Percentiles rank a stretch among this genome's conserved stretches.
phyloP scores from a whole-genome alignment of 2,888 invertebrate genomes.

The Osedax fenrisi region DNA sequence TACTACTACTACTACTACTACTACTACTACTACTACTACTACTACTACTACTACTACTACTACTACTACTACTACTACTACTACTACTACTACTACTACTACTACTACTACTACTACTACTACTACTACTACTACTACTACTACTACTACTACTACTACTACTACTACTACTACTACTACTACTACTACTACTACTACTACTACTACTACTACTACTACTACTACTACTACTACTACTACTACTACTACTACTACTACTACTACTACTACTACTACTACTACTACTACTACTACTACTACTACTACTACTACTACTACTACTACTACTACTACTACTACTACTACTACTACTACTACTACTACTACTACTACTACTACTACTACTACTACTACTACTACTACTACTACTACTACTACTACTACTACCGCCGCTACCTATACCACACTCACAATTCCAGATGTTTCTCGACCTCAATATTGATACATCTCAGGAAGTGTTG shows the following conservation, averaged over 20 bases:
- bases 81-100: conserved; percentile 21
- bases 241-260: conserved; percentile 26
- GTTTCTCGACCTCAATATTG: background rate
- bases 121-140: conserved; percentile 4
- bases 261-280: conserved; percentile 17
- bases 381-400: conserved; percentile 9
- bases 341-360: conserved; percentile 4
- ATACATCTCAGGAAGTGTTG: background rate
- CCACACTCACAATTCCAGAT: background rate
- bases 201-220: conserved; percentile 25
- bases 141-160: background rate
- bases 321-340: background rate
- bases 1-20: conserved; percentile 13
- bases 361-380: conserved; percentile 9
- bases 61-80: conserved; percentile 10
- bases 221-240: conserved; percentile 28
- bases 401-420: conserved; percentile 9
- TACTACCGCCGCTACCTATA: background rate
- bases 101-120: conserved; percentile 13
- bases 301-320: conserved; percentile 26
- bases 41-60: conserved; percentile 19
- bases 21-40: conserved; percentile 10
- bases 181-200: conserved; percentile 9
- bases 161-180: background rate
- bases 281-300: conserved; percentile 29